Conservation (phyloP, 2,113 vertebrate genomes). For the Aspiorhynchus laticeps region DNA sequence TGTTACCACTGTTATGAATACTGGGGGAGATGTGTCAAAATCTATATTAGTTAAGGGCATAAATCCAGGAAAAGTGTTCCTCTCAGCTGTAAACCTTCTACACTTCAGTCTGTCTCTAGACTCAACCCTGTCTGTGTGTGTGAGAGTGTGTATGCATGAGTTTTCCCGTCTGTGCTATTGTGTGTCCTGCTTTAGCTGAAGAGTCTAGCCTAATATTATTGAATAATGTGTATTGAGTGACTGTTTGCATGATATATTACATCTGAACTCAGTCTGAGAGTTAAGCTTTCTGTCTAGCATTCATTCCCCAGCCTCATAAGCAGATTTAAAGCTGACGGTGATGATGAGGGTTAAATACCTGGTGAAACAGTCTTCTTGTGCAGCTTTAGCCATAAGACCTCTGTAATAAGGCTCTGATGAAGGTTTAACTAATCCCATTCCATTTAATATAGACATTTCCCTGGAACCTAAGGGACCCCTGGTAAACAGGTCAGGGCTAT, state of each 20-base stretch:
- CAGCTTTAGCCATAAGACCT: constrained; percentile 41
- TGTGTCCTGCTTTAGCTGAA: constrained; percentile 59
- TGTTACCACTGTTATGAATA: neutral
- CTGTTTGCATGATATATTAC: constrained; percentile 22
- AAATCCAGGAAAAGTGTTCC: constrained; percentile 43
- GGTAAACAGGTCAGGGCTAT: constrained; percentile 53
- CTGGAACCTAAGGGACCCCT: constrained; percentile 32
- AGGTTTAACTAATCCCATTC: constrained; percentile 58
- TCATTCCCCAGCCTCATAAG: neutral
- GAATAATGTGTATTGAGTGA: constrained; percentile 16
- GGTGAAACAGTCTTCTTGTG: constrained; percentile 28
- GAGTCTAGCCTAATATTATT: constrained; percentile 14
- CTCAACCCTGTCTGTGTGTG: constrained; percentile 63
- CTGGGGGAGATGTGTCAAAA: neutral
- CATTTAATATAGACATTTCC: constrained; percentile 55
- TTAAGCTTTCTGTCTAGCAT: constrained; percentile 16
- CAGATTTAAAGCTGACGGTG: constrained; percentile 27
- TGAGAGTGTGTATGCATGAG: neutral
- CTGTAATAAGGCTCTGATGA: constrained; percentile 48
- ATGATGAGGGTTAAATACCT: constrained; percentile 16
- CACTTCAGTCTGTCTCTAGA: constrained; percentile 55
- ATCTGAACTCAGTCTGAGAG: constrained; percentile 15
- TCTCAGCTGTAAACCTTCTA: constrained; percentile 55
- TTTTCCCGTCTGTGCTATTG: neutral
- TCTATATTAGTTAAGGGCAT: neutral